Base-by-base conservation (phyloP, 2,113 vertebrate genomes). In the Sapajus apella region DNA sequence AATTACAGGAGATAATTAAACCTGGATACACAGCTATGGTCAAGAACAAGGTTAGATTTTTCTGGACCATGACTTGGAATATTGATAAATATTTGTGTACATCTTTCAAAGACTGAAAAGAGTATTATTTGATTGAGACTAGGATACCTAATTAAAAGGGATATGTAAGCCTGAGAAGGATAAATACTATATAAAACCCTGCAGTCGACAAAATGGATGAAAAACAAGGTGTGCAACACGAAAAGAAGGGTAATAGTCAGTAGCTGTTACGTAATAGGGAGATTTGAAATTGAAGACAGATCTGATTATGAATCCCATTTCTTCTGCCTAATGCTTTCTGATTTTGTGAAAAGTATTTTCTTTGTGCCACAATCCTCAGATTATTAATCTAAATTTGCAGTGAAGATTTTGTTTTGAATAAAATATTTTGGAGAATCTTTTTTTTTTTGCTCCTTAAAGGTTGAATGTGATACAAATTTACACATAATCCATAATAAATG, bases 101-200 rank as follows among this genome's bases (percentile, higher is more conserved):
- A 40, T 84, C 72, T 94, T 80, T 75, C 91, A 86, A 87, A 90
- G 75, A 87, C 61, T 23, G 35, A 76, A 90, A 95, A 47, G 37
- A 16, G 58, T 64, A n/a, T 50, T 56, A 68, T 35, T 77, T 87
- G 43, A 82, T 61, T 12, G 17, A 90, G 83, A 87, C 87, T 70
- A 90, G 43, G 82, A 50, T 90, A 84, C 30, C 27, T 82, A 79
- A 80, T 91, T 94, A 91, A 86, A 84, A 88, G 8, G 16, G 32
- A 73, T 79, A 90, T 64, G 79, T 87, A 55, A 87, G 79, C 72
- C 52, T 94, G 55, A 75, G 45, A 89, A 91, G 61, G 32, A n/a
- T 82, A 76, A 87, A 35, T 83, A 37, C 47, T 61, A 20, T 84
- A 72, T 86, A 64, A 86, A 87, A 20, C 30, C 77, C 80, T 88